phyloP scores from a whole-genome alignment of 2,888 invertebrate genomes.

The Caenorhabditis macrosperma region DNA sequence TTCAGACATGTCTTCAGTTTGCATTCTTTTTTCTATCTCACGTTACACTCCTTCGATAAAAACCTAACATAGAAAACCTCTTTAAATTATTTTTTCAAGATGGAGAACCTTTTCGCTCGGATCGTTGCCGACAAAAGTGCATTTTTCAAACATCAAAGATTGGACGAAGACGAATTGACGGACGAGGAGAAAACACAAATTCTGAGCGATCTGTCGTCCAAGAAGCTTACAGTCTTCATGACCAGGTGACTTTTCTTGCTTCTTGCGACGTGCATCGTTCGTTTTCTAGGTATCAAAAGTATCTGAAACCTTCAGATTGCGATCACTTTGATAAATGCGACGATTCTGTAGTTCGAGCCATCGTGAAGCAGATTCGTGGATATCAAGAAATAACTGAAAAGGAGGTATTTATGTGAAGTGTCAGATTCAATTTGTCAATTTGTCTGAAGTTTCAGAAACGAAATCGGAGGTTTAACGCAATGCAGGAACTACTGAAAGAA shows the following conservation, averaged over 20 bases:
- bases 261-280: background rate
- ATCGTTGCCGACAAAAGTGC: constrained; percentile 59
- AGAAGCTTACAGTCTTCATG: constrained; percentile 68
- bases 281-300: constrained; percentile 64
- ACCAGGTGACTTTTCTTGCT: constrained; percentile 59
- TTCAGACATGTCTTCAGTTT: background rate
- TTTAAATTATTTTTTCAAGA: too few species aligned
- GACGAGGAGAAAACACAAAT: constrained; percentile 64
- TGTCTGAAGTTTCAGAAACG: constrained; percentile 46
- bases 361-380: constrained; percentile 43
- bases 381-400: constrained; percentile 9
- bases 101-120: constrained; percentile 60
- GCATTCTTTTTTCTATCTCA: constrained; percentile 7
- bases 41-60: too few species aligned
- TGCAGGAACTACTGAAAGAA: constrained; percentile 67
- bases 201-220: constrained; percentile 53
- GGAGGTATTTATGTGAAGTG: constrained; percentile 12
- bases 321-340: constrained; percentile 57
- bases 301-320: constrained; percentile 56
- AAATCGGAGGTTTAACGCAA: constrained; percentile 72
- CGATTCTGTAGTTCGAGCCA: constrained; percentile 54
- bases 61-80: too few species aligned
- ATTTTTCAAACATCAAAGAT: constrained; percentile 72
- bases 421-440: background rate
- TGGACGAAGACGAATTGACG: constrained; percentile 70